Conservation (phyloP, 2,113 vertebrate species). For the Chiloscyllium plagiosum region DNA sequence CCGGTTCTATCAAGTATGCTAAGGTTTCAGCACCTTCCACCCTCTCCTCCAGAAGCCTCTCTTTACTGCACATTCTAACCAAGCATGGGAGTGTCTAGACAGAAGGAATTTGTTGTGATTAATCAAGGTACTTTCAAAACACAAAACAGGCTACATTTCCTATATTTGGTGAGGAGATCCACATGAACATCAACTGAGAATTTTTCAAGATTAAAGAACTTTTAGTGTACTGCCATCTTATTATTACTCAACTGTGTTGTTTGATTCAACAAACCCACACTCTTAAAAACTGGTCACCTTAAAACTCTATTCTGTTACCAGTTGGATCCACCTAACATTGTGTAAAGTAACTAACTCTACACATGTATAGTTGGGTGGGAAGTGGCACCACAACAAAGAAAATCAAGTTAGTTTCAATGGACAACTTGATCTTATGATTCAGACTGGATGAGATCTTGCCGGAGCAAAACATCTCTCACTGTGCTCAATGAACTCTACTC, state of each 20-base stretch:
- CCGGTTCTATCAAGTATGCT: slow-evolving; percentile 93
- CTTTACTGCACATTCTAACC: slow-evolving; percentile 97
- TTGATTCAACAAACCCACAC: neutral
- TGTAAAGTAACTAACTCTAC: neutral
- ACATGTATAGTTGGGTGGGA: neutral
- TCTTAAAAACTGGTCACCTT: neutral
- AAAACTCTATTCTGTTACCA: neutral
- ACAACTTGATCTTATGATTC: neutral
- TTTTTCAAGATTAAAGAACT: neutral
- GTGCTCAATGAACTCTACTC: neutral
- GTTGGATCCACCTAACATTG: neutral
- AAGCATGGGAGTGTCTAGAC: slow-evolving; percentile 87
- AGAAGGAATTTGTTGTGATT: neutral
- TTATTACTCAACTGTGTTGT: neutral
- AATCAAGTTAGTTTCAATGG: neutral
- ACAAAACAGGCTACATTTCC: neutral
- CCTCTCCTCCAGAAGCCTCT: slow-evolving; percentile 85
- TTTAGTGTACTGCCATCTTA: neutral
- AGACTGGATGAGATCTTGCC: neutral
- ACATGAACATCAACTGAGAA: neutral
- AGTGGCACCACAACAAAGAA: neutral
- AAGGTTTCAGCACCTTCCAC: slow-evolving; percentile 94
- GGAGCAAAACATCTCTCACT: neutral
- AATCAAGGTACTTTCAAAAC: neutral
- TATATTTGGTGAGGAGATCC: neutral